Percentiles rank a stretch among this genome's conserved stretches.
Conservation (phyloP, 1,140 invertebrate genomes). For the Drosophila simulans region DNA sequence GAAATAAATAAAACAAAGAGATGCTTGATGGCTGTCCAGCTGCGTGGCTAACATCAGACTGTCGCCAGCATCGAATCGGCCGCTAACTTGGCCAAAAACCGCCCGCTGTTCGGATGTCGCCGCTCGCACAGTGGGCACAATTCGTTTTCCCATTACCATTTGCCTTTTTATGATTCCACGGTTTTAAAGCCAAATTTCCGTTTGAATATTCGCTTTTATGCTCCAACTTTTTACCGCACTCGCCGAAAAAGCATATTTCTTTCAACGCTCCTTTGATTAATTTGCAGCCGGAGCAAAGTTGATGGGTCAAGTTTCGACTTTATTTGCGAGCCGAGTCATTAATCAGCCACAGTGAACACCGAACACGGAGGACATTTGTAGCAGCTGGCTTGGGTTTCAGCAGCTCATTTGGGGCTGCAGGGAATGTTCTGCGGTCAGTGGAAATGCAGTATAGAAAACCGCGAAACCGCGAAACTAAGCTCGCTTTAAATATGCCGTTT, state of each 20-base stretch:
- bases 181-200: conserved; percentile 33
- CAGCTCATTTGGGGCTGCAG: conserved; percentile 4
- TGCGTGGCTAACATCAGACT: conserved; percentile 76
- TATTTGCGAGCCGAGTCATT: conserved; percentile 35
- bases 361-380: background rate
- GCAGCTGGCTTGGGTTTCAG: conserved; percentile 18
- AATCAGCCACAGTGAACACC: conserved; percentile 28
- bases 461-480: conserved; percentile 18
- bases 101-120: conserved; percentile 55
- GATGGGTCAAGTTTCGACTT: conserved; percentile 63
- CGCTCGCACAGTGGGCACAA: conserved; percentile 63
- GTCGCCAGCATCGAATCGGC: conserved; percentile 61
- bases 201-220: conserved; percentile 33
- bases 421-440: conserved; percentile 12
- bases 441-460: conserved; percentile 26
- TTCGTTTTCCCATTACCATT: conserved; percentile 27
- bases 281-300: conserved; percentile 44
- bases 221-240: conserved; percentile 40
- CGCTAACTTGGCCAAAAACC: conserved; percentile 53
- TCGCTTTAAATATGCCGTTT: conserved; percentile 9
- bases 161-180: conserved; percentile 31
- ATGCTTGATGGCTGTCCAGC: conserved; percentile 67
- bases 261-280: conserved; percentile 58
- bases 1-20: conserved; percentile 35
- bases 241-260: conserved; percentile 44